Evolutionary conservation across 2,113 vertebrate genomes (phyloP), one percentile per base, ranked within the genome.

Genomic region (Poecilia latipinna): DNA sequence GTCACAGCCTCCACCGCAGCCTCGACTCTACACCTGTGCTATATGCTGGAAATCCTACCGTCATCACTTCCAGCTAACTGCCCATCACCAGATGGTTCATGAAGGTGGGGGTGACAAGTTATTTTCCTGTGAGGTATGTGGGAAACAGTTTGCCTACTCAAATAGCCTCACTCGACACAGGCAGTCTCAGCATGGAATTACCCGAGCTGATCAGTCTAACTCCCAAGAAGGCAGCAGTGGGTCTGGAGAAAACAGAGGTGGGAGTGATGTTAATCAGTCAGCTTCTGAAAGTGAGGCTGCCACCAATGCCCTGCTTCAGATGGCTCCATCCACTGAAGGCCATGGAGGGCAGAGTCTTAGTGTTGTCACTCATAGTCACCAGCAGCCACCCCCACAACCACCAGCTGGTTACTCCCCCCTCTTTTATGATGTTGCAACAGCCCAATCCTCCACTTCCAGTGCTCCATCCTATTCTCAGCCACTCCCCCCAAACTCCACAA

Each of bases 21-120:
- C 94, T 74, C 90, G 95, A 72, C 92, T 95, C 10, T 95, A 95
- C 89, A 95, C 95, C 60, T 95, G 95, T 63, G 93, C 94, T 66
- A 95, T 95, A 86, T 98, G 97, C 26, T 97, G 96, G 88, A 98
- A 98, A 69, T 96, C 96, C 1, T 98, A 98, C 67, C 96, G 96
- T 26, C 96, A 98, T 83, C 96, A 97, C 1, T 97, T 98, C 89
- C 97, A 97, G 68, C 93, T 98, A 70, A 96, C 97, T 0, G 96
- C 96, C 0, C 97, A 98, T 93, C 96, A 96, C 74, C 97, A 98
- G 85, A 96, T 96, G 44, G 97, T 97, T 69, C 95, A 96, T 2
- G 94, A 95, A 79, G 84, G 91, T 22, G 93, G 95, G 6, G 88
- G 92, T 28, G 95, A 95, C 85, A 95, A 97, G 77, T 95, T 97